Evolutionary conservation across 2,113 vertebrate genomes (phyloP).

Genomic region (Megalops atlanticus): DNA sequence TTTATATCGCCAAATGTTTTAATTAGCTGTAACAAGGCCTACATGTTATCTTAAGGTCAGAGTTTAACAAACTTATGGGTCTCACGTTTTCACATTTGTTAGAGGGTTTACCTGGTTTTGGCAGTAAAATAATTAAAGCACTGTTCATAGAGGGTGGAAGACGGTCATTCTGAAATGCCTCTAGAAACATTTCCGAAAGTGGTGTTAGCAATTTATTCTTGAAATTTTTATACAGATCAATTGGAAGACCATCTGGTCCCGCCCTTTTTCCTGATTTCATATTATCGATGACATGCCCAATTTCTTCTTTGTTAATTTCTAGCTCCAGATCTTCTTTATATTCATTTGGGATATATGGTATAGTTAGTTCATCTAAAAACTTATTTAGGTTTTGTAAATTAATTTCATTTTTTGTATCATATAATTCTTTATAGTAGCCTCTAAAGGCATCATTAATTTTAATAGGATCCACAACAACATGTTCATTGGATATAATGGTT

Average conservation of each 20-base stretch:
- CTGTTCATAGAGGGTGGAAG: conserved; percentile 8
- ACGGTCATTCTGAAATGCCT: conserved; percentile 10
- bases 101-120: conserved; percentile 27
- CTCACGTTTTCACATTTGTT: conserved; percentile 24
- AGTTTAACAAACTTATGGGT: conserved; percentile 24
- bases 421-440: conserved; percentile 5
- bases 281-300: neutral
- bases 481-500: neutral
- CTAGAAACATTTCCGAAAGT: conserved; percentile 15
- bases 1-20: conserved; percentile 2
- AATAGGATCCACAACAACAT: neutral
- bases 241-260: conserved; percentile 5
- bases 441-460: neutral
- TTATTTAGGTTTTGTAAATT: conserved; percentile 9
- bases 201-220: conserved; percentile 5
- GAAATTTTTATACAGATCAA: conserved; percentile 9
- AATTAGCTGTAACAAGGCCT: neutral
- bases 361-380: conserved; percentile 18
- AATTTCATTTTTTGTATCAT: conserved; percentile 14
- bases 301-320: conserved; percentile 21
- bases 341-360: conserved; percentile 7
- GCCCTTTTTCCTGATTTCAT: neutral
- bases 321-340: conserved; percentile 12
- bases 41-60: conserved; percentile 17
- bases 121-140: conserved; percentile 14